Base-by-base conservation (phyloP, 1,140 invertebrate genomes). In the Eupeodes corollae region DNA sequence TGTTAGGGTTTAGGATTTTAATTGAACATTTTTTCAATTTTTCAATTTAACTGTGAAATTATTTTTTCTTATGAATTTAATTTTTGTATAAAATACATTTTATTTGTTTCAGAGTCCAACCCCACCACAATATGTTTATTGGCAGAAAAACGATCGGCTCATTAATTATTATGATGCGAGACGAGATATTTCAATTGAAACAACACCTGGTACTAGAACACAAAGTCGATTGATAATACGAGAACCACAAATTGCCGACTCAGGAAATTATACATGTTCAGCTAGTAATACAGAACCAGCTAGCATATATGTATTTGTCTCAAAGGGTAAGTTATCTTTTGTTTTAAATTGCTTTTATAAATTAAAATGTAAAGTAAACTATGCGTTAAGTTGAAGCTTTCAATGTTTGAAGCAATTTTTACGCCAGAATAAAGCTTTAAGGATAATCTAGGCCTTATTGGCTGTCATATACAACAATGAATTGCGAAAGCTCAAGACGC, bases 121-220 rank as follows among this genome's bases (percentile, higher is more conserved):
- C 55, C 86, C 86, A 42, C 88, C 88, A 18, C 86, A 89, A 67
- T 91, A 87, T 73, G 86, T 91, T 42, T 89, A 89, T 73, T 90
- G 86, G 88, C 89, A 87, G 71, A 88, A 91, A 71, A 90, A 91
- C 72, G 84, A 88, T 61, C 80, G 83, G 46, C 89, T 91, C 84
- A 90, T 91, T 72, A 92, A 91, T 73, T 92, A 91, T 67, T 88
- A 91, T 69, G 86, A 81, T 31, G 78, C 82, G 3, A 76, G 88
- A 41, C 84, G 86, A 38, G 88, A 85, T 46, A 88, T 91, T 51
- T 81, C 79, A 46, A 87, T 91, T 55, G 83, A 89, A 70, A 90
- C 87, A 18, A 85, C 88, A 67, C 84, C 84, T 39, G 87, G 86
- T 32, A 78, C 83, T 48, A 75, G 82, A 47, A 90, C 86, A 10